A percentile compares a stretch with the other conserved stretches of the same genome.
Evolutionary conservation across 2,113 vertebrate genomes (phyloP).

Genomic region (Emydocephalus ijimae): DNA sequence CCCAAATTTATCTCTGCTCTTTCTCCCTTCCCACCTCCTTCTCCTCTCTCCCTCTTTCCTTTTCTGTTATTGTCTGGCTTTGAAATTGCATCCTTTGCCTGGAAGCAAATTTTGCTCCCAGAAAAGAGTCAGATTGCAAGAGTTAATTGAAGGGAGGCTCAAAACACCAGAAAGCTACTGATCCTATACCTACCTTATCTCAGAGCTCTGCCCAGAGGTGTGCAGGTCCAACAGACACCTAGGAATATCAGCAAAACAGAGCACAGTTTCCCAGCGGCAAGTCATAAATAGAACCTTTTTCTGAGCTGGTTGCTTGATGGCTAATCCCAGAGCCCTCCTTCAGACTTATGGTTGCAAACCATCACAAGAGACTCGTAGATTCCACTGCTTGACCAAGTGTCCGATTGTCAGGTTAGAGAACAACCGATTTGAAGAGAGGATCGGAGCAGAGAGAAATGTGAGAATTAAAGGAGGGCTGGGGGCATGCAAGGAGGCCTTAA

Average conservation of each 20-base stretch:
- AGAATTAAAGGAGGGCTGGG: background rate
- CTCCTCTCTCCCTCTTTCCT: background rate
- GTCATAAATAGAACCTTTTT: slow-evolving; percentile 61
- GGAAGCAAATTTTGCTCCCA: background rate
- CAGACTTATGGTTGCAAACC: slow-evolving; percentile 50
- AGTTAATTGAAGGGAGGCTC: slow-evolving; percentile 1
- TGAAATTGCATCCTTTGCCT: slow-evolving; percentile 1
- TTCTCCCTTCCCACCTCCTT: background rate
- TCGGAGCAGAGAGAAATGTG: no score
- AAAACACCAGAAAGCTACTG: background rate
- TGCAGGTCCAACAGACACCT: slow-evolving; percentile 35
- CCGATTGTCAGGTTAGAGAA: background rate
- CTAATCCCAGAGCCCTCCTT: slow-evolving; percentile 57
- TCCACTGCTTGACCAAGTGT: background rate
- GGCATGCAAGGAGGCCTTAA: background rate
- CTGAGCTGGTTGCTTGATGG: slow-evolving; percentile 52
- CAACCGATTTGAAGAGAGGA: background rate
- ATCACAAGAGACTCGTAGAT: background rate
- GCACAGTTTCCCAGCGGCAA: slow-evolving; percentile 10
- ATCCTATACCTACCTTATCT: slow-evolving; percentile 14
- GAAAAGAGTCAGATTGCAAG: accelerated
- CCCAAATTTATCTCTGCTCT: background rate
- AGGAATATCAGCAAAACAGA: slow-evolving; percentile 19
- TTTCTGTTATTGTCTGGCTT: background rate
- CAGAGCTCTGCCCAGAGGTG: slow-evolving; percentile 14